These are phyloP conservation scores for Mythimna albipuncta DNA, from an alignment of 2,888 invertebrate species.

Conservation along the genomic window DNA sequence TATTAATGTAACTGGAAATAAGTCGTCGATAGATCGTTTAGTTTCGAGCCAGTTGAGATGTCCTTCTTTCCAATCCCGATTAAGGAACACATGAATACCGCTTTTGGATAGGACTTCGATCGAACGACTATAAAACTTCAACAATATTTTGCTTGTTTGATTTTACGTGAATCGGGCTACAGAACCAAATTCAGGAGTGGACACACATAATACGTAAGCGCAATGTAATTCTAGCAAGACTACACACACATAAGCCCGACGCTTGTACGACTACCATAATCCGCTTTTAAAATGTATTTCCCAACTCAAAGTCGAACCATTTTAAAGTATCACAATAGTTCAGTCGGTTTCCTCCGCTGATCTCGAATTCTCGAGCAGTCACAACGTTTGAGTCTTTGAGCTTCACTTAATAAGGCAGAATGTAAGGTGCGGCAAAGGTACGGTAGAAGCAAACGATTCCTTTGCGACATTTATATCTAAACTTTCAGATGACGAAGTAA, in stretches of 20 bases:
- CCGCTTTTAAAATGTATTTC: conserved; percentile 13
- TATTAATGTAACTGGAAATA: no score
- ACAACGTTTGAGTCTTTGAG: conserved; percentile 35
- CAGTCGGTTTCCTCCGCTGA: conserved; percentile 11
- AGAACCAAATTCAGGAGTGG: no score
- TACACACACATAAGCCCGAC: background rate
- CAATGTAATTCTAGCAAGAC: no score
- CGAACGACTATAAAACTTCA: no score
- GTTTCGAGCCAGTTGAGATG: no score
- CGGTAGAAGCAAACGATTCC: background rate
- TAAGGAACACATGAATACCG: no score
- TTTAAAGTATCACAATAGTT: conserved; percentile 29
- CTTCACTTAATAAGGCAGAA: conserved; percentile 20
- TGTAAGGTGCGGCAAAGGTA: conserved; percentile 1
- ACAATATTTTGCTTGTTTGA: no score
- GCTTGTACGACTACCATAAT: conserved; percentile 1
- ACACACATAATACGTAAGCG: no score
- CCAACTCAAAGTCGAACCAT: conserved; percentile 23
- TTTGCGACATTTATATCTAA: conserved; percentile 8
- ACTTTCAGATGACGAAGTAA: background rate
- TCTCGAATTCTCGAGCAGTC: conserved; percentile 12
- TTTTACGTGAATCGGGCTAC: no score
- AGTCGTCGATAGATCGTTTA: no score
- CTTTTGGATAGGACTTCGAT: no score
- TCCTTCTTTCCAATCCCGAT: no score